Evolutionary conservation across 2,113 vertebrate species (phyloP), one percentile per base, ranked within the genome.

Genomic region (Xenus cinereus): DNA sequence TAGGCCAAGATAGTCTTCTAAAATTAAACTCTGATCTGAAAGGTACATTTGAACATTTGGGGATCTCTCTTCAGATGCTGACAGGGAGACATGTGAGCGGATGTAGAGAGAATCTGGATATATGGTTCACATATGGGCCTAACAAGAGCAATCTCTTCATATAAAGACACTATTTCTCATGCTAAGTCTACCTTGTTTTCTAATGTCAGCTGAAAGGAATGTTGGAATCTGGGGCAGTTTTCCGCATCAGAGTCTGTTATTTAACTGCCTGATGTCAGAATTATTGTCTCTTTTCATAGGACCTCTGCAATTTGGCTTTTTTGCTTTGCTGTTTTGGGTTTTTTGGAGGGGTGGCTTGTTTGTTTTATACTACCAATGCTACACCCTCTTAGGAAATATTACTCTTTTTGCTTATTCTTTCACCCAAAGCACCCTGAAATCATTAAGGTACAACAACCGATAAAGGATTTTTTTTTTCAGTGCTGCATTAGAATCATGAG

Each of bases 21-120:
- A 95, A 95, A 97, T 90, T 89, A 96, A 97, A 91, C 84, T 90
- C 91, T 89, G 68, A 85, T 91, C 71, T 97, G 96, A 94, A 86
- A 91, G 93, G 92, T 95, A 74, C 83, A 91, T 81, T 92, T 71
- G 95, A 96, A 95, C 97, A 97, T 94, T 97, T 95, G 95, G 95
- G 95, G 63, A 96, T 77, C 91, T 96, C 91, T 88, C 74, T 96
- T 97, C 90, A 95, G 93, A 97, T 75, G 92, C 93, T 89, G 95
- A 97, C 94, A 91, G 72, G 87, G 86, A 89, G 97, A 93, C 89
- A 83, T 84, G 89, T 90, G 97, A 97, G 89, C 39, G 84, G 93
- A 93, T 93, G 94, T 82, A 94, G 81, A 87, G 84, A 87, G 89
- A 96, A 94, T 96, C 96, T 97, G 96, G 95, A 92, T 97, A 92